Percentiles rank a stretch among this genome's conserved stretches.
phyloP scores from a whole-genome alignment of 2,113 vertebrate genomes.

The Chroicocephalus ridibundus region DNA sequence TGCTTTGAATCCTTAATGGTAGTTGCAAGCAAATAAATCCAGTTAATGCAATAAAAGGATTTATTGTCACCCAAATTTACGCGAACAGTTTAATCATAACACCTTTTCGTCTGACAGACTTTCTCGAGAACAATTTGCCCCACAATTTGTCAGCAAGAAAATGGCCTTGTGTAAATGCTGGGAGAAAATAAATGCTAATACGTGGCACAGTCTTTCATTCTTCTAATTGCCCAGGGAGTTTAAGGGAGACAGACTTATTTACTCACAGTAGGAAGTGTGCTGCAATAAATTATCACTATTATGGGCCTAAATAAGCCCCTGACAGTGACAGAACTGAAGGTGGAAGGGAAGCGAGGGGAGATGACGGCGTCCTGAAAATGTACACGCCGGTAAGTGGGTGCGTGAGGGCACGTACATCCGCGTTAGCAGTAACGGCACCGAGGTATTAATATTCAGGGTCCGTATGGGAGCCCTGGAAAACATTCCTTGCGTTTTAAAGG shows the following conservation, averaged over 20 bases:
- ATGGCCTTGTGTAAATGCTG: conserved; percentile 77
- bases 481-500: background rate
- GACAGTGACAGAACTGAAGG: conserved; percentile 54
- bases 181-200: conserved; percentile 80
- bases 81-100: conserved; percentile 75
- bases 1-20: conserved; percentile 68
- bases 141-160: conserved; percentile 79
- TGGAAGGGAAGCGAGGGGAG: background rate
- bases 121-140: conserved; percentile 78
- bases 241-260: conserved; percentile 84
- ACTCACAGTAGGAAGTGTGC: conserved; percentile 76
- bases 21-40: conserved; percentile 72
- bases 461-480: background rate
- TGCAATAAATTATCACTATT: conserved; percentile 80
- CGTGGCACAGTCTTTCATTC: conserved; percentile 74
- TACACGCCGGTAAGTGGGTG: background rate
- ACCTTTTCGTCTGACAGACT: conserved; percentile 77
- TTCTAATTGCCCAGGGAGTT: conserved; percentile 81
- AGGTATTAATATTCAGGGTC: background rate
- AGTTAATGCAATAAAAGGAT: conserved; percentile 76
- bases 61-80: conserved; percentile 78
- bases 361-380: background rate
- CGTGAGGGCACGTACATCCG: background rate
- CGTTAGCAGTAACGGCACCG: background rate
- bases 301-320: conserved; percentile 62